Base-by-base conservation (phyloP, 1,140 invertebrate genomes). In the Himalopsyche phryganea region DNA sequence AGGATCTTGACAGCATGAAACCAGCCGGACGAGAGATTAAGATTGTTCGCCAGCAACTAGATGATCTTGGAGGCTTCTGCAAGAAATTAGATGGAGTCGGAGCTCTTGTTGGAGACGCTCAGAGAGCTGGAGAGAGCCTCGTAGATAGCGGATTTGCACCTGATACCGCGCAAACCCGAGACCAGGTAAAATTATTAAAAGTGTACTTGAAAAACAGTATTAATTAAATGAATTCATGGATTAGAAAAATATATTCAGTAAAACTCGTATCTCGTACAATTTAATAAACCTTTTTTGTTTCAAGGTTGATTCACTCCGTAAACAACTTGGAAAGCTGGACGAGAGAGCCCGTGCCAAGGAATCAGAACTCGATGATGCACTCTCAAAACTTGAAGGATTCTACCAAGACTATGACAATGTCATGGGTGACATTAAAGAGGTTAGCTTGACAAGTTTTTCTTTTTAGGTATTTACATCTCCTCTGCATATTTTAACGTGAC, bases 21-120 rank as follows among this genome's bases (percentile, higher is more conserved):
- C 86, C 94, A 1, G 85, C 93, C 0, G 92, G 85, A 5, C 80
- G 94, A 15, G 94, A 97, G 68, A 82, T 95, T 15, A 90, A 91
- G 67, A 86, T 85, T 0, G 88, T 98, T 0, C 81, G 87, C 28
- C 76, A 73, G n/a, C 94, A 98, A 72, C 80, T 94, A 15, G 87
- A 93, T 38, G 91, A 97, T 61, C 79, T 91, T 1, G 78, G 76
- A 18, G 81, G 80, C 44, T 82, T 92, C 61, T 80, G 87, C 38
- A 81, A 78, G 41, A 89, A 86, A 63, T 68, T 91, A 51, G 83
- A 81, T 58, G 80, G 81, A 9, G 78, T 87, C 9, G 81, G 83
- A 13, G 83, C 88, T 62, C 82, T 87, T 36, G 78, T 96, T 1
- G 79, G 79, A 6, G 83, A 87, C 61, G 81, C 89, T 0, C 85